A percentile compares a stretch with the other conserved stretches of the same genome.
phyloP scores from a whole-genome alignment of 2,113 vertebrate species.

The Oreochromis niloticus region DNA sequence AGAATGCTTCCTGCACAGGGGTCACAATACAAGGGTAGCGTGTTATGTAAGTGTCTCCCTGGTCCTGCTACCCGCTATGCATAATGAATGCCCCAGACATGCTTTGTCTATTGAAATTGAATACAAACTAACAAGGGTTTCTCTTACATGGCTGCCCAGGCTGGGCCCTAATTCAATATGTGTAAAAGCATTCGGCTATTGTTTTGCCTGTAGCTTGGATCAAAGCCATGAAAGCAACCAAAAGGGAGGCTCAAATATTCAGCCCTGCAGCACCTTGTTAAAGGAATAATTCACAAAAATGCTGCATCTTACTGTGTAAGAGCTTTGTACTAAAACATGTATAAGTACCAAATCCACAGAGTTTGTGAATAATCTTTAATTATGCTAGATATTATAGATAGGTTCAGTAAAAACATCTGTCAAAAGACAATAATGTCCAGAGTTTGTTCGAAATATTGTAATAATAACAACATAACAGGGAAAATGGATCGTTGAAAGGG shows the following conservation, averaged over 20 bases:
- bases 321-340: background rate
- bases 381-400: background rate
- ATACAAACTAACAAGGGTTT: conserved; percentile 60
- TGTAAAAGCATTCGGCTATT: conserved; percentile 54
- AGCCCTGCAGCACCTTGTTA: background rate
- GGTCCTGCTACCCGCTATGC: conserved; percentile 56
- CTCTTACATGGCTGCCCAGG: conserved; percentile 45
- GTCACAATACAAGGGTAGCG: conserved; percentile 60
- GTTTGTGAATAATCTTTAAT: background rate
- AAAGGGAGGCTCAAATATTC: conserved; percentile 3
- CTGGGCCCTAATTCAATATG: conserved; percentile 49
- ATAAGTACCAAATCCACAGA: background rate
- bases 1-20: conserved; percentile 43
- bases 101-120: conserved; percentile 60
- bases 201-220: conserved; percentile 47
- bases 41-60: conserved; percentile 67
- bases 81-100: conserved; percentile 70
- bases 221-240: conserved; percentile 27
- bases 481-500: background rate
- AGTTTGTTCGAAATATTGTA: background rate
- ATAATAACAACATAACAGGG: background rate
- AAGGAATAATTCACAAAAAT: background rate
- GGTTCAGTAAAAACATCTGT: background rate
- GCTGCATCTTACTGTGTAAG: background rate
- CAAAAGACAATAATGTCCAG: background rate